A percentile compares a stretch with the other conserved stretches of the same genome.
Evolutionary conservation across 2,113 vertebrate genomes (phyloP).

Genomic region (Pterocles burchelli): DNA sequence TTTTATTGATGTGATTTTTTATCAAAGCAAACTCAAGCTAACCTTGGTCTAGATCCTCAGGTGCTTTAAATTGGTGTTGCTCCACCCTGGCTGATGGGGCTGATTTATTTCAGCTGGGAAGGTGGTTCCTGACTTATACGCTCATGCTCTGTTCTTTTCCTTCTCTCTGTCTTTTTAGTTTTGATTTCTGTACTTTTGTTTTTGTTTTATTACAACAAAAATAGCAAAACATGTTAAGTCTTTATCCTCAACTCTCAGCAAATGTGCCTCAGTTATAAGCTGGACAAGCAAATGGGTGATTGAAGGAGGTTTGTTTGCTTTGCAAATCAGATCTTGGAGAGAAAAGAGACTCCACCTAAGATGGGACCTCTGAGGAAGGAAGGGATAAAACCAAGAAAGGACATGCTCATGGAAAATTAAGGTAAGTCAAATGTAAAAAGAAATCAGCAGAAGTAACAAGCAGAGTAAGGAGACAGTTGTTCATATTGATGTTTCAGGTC

Average conservation of each 20-base stretch:
- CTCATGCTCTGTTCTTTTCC: not conserved
- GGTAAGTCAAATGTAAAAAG: not conserved
- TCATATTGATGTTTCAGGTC: not conserved
- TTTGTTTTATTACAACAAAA: not conserved
- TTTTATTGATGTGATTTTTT: slow-evolving; percentile 16
- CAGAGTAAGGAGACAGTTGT: not conserved
- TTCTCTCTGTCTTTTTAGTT: not conserved
- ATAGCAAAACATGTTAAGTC: rapidly evolving
- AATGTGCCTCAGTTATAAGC: not conserved
- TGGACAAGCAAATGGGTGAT: not conserved
- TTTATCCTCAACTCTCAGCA: not conserved
- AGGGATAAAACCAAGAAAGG: not conserved
- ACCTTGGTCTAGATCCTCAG: not conserved
- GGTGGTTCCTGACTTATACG: not conserved
- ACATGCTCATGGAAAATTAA: not conserved
- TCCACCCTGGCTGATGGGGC: not conserved
- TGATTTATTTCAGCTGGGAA: not conserved
- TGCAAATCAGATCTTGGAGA: not conserved
- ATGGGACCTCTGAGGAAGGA: not conserved
- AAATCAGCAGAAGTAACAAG: not conserved
- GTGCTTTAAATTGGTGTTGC: not conserved
- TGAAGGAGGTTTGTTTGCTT: not conserved
- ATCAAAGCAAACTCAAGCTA: slow-evolving; percentile 8
- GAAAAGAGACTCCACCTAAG: not conserved
- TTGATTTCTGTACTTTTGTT: not conserved